Evolutionary conservation across 1,140 invertebrate genomes (phyloP), one percentile per base, ranked within the genome.

Genomic region (Euschistus heros): DNA sequence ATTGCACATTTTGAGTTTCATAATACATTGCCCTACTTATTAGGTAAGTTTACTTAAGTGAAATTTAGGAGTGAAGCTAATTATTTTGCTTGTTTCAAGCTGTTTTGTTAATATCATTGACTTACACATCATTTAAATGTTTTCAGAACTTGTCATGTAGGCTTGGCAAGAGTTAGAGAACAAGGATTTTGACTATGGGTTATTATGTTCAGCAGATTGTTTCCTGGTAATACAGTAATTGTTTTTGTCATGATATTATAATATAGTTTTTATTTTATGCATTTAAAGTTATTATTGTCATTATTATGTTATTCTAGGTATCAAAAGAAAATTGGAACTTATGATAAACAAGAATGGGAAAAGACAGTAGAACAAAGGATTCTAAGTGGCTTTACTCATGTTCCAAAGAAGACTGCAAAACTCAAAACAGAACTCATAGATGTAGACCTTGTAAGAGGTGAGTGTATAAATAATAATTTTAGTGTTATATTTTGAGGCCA

Each of bases 311-410:
- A 5, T 61, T 64, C 7, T 54, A 73, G 72, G 71, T 93, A 93
- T 79, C 89, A 93, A 75, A 90, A 90, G 74, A 90, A 94, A 82
- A 96, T 97, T 75, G 92, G 92, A 72, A 90, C 88, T 27, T 96
- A 96, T 78, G 94, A 97, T 77, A 96, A 95, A 74, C 91, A 95
- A 74, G 84, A 91, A 84, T 97, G 93, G 93, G 94, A 97, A 75
- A 91, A 88, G 71, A 92, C 89, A 64, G 86, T 96, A 65, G 94
- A 97, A 73, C 88, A 92, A 73, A 81, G 89, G 70, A 87, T 96
- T 69, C 81, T 92, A 71, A 83, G 88, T 77, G 89, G 89, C 66
- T 84, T 93, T 46, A 88, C 84, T 66, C 86, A 91, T 73, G 84
- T 93, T 54, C 90, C 92, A 46, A 88, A 91, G 74, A 89, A 91